Evolutionary conservation across 2,797 vertebrate genomes (phyloP).

Genomic region (Phrynocephalus forsythii): DNA sequence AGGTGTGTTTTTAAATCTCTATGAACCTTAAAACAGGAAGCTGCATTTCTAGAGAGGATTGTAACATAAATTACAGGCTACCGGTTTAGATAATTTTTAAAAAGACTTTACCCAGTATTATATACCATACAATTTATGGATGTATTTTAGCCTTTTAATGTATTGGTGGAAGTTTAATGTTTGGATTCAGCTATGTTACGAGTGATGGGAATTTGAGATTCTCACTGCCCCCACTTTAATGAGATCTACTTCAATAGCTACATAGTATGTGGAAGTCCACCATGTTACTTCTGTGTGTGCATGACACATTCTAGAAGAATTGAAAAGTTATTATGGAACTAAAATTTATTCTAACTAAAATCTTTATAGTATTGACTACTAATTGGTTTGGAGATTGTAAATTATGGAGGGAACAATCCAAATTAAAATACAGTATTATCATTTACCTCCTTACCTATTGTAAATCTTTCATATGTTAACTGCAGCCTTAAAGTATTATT

Average conservation of each 20-base stretch:
- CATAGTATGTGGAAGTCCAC: not conserved
- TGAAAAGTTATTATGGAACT: not conserved
- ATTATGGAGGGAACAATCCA: not conserved
- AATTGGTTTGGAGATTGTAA: not conserved
- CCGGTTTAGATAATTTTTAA: not conserved
- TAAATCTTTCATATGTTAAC: not conserved
- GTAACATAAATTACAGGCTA: not conserved
- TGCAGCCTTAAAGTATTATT: not conserved
- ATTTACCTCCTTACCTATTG: not conserved
- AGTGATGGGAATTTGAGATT: not conserved
- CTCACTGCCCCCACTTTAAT: not conserved
- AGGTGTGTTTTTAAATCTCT: conserved; percentile 4
- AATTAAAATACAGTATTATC: not conserved
- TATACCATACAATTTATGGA: not conserved
- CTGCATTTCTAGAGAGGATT: not conserved
- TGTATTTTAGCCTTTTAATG: not conserved
- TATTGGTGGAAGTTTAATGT: not conserved
- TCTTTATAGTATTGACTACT: conserved; percentile 1
- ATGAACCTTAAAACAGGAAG: conserved; percentile 23
- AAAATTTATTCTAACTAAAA: not conserved
- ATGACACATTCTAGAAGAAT: not conserved
- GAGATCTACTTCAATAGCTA: not conserved
- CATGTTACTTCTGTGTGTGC: not conserved
- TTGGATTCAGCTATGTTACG: not conserved
- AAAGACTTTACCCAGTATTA: conserved; percentile 15